Conservation (phyloP, 2,888 invertebrate genomes). For the Pegoplata infirma region DNA sequence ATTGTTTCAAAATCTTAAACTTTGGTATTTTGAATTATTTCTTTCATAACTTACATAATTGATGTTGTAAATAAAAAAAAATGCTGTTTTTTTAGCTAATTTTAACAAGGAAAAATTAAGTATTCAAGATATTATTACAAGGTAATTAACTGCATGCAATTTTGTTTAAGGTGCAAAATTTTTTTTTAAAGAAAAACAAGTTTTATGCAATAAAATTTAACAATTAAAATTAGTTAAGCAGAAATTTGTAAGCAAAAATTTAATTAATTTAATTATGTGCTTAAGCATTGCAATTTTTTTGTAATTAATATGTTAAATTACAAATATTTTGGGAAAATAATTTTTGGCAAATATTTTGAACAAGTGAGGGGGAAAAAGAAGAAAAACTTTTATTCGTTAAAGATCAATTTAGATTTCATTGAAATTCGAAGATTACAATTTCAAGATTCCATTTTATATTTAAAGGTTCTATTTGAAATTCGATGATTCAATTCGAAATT, state of each 20-base stretch:
- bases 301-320: no score
- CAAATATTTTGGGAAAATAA: no score
- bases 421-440: no score
- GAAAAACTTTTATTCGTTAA: no score
- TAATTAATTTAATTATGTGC: neutral
- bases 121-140: slow-evolving; percentile 47
- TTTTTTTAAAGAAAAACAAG: slow-evolving; percentile 35
- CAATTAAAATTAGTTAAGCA: slow-evolving; percentile 43
- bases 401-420: no score
- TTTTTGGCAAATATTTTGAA: no score
- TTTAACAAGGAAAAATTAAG: slow-evolving; percentile 39
- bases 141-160: slow-evolving; percentile 59
- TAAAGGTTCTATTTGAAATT: no score
- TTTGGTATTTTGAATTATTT: neutral
- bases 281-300: neutral
- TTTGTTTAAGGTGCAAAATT: slow-evolving; percentile 19
- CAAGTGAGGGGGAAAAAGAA: no score
- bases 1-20: neutral
- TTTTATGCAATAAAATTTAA: slow-evolving; percentile 58
- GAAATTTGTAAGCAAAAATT: slow-evolving; percentile 15
- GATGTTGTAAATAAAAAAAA: slow-evolving; percentile 19
- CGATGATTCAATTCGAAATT: no score
- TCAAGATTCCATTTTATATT: no score
- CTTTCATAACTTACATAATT: slow-evolving; percentile 42
- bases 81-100: slow-evolving; percentile 6